Evolutionary conservation across 2,888 invertebrate genomes (phyloP).

Genomic region (Kryphioiulus occultus): DNA sequence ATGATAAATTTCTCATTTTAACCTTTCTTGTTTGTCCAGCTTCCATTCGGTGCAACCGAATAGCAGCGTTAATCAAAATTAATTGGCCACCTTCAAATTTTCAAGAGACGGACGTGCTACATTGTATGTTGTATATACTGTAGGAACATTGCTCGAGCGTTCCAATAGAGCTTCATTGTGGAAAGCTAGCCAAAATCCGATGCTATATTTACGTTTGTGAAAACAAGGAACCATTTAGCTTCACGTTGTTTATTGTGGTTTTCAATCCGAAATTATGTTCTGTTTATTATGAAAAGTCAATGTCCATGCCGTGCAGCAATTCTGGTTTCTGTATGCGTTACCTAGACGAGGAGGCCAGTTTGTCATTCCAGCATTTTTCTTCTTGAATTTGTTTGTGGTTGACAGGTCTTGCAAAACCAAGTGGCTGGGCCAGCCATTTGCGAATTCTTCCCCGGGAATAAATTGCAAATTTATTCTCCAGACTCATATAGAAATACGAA

Average conservation of each 20-base stretch:
- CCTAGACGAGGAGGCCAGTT: conserved; percentile 15
- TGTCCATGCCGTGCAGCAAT: conserved; percentile 3
- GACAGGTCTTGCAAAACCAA: conserved; percentile 38
- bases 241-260: conserved; percentile 35
- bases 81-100: not conserved
- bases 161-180: not conserved
- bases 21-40: not conserved
- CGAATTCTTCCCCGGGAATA: not conserved
- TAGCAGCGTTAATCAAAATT: not conserved
- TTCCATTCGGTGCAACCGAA: not conserved
- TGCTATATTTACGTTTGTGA: not conserved
- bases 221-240: conserved; percentile 39
- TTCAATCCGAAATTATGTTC: conserved; percentile 24
- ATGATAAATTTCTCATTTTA: not conserved
- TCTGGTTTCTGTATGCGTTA: conserved; percentile 13
- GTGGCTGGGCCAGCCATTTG: conserved; percentile 30
- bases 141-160: not conserved
- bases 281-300: conserved; percentile 36
- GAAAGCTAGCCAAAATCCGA: not conserved
- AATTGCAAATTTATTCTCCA: conserved; percentile 38
- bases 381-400: conserved; percentile 38
- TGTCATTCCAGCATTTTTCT: conserved; percentile 25
- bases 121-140: not conserved
- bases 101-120: not conserved
- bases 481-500: conserved; percentile 20